Evolutionary conservation across 2,797 vertebrate genomes (phyloP), one percentile per base, ranked within the genome.

Genomic region (Thalassophryne amazonica): DNA sequence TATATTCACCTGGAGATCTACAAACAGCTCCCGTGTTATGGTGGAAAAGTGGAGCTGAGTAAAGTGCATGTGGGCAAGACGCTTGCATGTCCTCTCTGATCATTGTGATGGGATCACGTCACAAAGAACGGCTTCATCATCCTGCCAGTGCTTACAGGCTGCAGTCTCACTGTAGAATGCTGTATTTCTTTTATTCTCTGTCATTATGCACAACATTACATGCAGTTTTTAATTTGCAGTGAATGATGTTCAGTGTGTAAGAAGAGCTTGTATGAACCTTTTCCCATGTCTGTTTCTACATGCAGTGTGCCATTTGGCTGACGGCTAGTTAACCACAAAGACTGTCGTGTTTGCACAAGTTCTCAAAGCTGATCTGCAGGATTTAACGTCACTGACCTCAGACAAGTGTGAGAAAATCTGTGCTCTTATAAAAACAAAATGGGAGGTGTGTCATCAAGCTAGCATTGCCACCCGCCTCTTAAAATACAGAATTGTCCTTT

Each of bases 71-170:
- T 21, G 15, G 1, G 22, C 22, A 12, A 5, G 19, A 38, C 6
- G 8, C 24, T 24, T 6, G 21, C 27, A 87, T 0, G 93, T 95
- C 2, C 69, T 85, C 0, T 63, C 88, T 22, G 63, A 10, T 6
- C 56, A 72, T 34, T 89, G 43, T 83, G 45, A 84, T 34, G 6
- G 0, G 17, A 35, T 16, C 16, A 3, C 0, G 12, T 23, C 18
- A 5, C 4, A 38, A 22, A 6, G 27, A 28, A 17, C 27, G 20
- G n/a, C n/a, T n/a, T n/a, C n/a, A n/a, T n/a, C 4, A 29, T 14
- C 1, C 4, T n/a, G 7, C 12, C 27, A 37, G 57, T 60, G 45
- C 39, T 58, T 41, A 3, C 31, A 51, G 6, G n/a, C 27, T 55
- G 15, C 9, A 2, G 0, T 36, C 29, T 40, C 9, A 27, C 16